A percentile compares a stretch with the other conserved stretches of the same genome.
phyloP scores from a whole-genome alignment of 2,797 vertebrate species.

The Dallia pectoralis region DNA sequence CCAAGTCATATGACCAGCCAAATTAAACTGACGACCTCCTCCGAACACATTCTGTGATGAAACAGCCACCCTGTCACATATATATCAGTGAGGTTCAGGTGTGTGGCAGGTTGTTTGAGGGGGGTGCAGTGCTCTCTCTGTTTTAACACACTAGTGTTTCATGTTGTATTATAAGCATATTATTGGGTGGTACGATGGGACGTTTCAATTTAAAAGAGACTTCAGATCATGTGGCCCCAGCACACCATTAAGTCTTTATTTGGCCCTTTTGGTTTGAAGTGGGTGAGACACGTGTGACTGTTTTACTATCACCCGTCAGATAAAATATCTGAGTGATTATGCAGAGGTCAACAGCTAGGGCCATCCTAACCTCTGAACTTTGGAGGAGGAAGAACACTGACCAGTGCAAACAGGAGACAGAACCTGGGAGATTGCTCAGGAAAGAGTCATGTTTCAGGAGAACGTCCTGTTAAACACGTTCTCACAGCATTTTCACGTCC shows the following conservation, averaged over 20 bases:
- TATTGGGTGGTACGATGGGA: no score
- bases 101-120: no score
- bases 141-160: no score
- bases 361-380: conserved; percentile 21
- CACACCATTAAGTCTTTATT: conserved; percentile 20
- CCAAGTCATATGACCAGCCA: no score
- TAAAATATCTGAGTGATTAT: conserved; percentile 35
- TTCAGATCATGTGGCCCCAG: background rate
- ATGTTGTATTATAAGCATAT: no score
- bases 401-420: conserved; percentile 9
- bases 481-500: background rate
- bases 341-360: conserved; percentile 14
- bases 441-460: conserved; percentile 3
- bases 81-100: no score
- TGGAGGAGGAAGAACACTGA: conserved; percentile 15
- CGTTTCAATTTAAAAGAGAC: no score
- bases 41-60: no score
- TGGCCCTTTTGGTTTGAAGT: conserved; percentile 19
- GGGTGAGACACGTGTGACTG: conserved; percentile 30
- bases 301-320: conserved; percentile 17
- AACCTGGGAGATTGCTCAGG: conserved; percentile 18
- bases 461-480: background rate
- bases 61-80: no score
- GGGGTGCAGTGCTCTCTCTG: no score
- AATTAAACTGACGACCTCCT: no score